Base-by-base conservation (phyloP, 2,113 vertebrate genomes). In the Hucho hucho region DNA sequence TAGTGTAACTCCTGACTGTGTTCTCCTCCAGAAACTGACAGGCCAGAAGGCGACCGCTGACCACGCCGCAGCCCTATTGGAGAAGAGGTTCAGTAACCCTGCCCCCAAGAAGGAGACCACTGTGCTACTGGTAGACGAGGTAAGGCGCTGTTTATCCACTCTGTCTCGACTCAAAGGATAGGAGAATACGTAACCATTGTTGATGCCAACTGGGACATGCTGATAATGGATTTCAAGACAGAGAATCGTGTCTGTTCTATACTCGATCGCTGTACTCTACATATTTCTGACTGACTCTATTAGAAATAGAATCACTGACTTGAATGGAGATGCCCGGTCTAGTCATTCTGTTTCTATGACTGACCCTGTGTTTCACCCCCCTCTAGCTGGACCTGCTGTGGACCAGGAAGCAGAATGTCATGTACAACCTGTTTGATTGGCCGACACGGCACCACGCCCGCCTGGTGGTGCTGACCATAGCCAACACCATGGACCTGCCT, bases 401-500 rank as follows among this genome's bases (percentile, higher is more conserved):
- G 97, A 99, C 97, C 22, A 92, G 95, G 81, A 99, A 98, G 79
- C 98, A 99, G 92, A 95, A 98, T 0, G 93, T 99, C 24, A 94
- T 99, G 95, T 99, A 99, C 86, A 97, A 95, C 73, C 94, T 99
- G 72, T 98, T 99, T 71, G 96, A 99, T 76, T 99, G 98, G 98
- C 97, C 98, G 1, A 95, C 95, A 16, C 91, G 95, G 4, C 95
- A 94, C 18, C 90, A 95, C 28, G 94, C 97, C 24, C 95, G 82
- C 71, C 90, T 99, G 74, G 95, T 99, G 78, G 96, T 99, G 25
- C 89, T 99, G 83, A 93, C 98, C 70, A 96, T 99, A 61, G 98
- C 98, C 65, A 99, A 99, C 91, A 99, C 98, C 53, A 98, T 99
- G 97, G 98, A 99, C 89, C 91, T 99, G 73, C 97, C 98, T 0